Evolutionary conservation across 2,113 vertebrate genomes (phyloP), one percentile per base, ranked within the genome.

Genomic region (Riparia riparia): DNA sequence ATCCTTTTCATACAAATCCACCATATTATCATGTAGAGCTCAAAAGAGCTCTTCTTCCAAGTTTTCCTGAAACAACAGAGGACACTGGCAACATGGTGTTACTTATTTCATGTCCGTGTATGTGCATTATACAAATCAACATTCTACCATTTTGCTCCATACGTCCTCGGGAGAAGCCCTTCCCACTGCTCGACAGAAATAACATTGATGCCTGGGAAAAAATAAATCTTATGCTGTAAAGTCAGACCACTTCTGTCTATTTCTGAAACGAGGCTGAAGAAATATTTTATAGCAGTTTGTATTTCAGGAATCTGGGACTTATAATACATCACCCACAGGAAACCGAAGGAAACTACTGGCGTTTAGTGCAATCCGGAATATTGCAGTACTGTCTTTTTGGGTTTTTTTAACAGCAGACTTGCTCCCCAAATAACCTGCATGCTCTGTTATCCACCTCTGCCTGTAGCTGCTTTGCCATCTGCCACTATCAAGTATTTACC

Each of bases 381-480:
- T 37, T 65, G n/a, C 8, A 53, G 28, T 14, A 18, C 15, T 41
- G 4, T 20, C 8, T 19, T n/a, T 9, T 25, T 61, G 42, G 42
- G 26, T 69, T 65, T 49, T 73, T 60, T 34, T 10, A 11, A 10
- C 47, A 77, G 28, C 26, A 66, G 56, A 78, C 41, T 71, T 72
- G n/a, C 31, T 90, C 39, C 32, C 28, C 51, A 79, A 86, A 60
- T 61, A 92, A 58, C 60, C 34, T 80, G 50, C 58, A 60, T 20
- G 39, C 26, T 73, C 31, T 69, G n/a, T 51, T 72, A 82, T 41
- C 85, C 81, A 63, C 68, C 49, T 92, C 65, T 85, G 58, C 70
- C 69, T 87, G 45, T 28, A 80, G 71, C 63, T 80, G 61, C 58
- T 88, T 73, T 96, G 71, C 71, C 78, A 93, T 90, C 63, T 93